A percentile compares a stretch with the other conserved stretches of the same genome.
phyloP scores from a whole-genome alignment of 2,113 vertebrate species.

The Shinisaurus crocodilurus region DNA sequence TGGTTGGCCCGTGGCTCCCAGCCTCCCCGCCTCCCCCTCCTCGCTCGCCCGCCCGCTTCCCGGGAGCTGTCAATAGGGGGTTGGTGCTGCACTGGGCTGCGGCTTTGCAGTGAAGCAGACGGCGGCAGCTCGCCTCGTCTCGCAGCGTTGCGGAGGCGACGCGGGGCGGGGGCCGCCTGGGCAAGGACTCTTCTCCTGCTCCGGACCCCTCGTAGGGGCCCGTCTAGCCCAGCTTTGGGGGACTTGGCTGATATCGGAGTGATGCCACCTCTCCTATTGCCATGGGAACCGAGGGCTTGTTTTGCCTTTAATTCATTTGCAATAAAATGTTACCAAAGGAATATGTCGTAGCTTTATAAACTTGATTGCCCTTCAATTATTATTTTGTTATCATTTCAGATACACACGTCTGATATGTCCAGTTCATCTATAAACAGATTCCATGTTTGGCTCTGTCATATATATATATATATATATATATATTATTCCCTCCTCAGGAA shows the following conservation, averaged over 20 bases:
- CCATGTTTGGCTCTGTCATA: too few relatives aligned
- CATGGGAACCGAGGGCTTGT: constrained; percentile 21
- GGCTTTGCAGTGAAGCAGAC: constrained; percentile 37
- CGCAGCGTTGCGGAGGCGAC: not conserved
- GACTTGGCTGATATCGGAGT: not conserved
- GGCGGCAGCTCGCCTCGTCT: not conserved
- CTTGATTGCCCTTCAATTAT: not conserved
- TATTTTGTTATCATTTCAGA: too few relatives aligned
- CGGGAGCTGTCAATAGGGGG: constrained; percentile 53
- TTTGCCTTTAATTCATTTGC: not conserved
- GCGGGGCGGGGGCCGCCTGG: not conserved
- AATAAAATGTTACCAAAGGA: not conserved
- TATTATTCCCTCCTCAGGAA: not conserved
- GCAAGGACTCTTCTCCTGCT: too few relatives aligned
- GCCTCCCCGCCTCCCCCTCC: not conserved
- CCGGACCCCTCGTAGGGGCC: not conserved
- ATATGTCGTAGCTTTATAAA: not conserved
- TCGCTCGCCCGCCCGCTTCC: constrained; percentile 7
- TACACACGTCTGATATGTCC: not conserved
- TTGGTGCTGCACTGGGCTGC: constrained; percentile 30
- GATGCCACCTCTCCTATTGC: constrained; percentile 25
- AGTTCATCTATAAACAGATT: too few relatives aligned
- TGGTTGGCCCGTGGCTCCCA: constrained; percentile 65
- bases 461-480: too few relatives aligned
- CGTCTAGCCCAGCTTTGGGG: not conserved